A percentile compares a stretch with the other conserved stretches of the same genome.
Conservation (phyloP, 2,888 invertebrate genomes). For the Megaustenia siamemsis region DNA sequence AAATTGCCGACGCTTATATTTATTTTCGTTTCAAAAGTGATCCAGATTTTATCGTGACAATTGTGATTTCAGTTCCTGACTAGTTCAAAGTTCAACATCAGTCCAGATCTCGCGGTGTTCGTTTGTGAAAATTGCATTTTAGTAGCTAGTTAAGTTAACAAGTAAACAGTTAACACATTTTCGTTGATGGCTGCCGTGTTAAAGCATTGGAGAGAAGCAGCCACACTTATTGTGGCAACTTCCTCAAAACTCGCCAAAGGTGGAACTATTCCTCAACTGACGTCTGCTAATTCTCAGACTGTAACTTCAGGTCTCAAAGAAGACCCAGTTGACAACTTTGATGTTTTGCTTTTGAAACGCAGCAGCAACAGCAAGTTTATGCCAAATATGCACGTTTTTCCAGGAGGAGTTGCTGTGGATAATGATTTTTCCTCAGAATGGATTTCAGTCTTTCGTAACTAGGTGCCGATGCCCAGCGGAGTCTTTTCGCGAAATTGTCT, state of each 20-base stretch:
- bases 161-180: not conserved
- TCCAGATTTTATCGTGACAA: too few species aligned
- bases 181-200: conserved; percentile 67
- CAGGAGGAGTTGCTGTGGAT: conserved; percentile 89
- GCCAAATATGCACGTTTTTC: conserved; percentile 91
- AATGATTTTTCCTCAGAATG: conserved; percentile 87
- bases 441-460: conserved; percentile 84
- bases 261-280: not conserved
- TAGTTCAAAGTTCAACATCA: too few species aligned
- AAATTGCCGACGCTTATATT: too few species aligned
- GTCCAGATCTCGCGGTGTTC: too few species aligned
- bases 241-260: conserved; percentile 35
- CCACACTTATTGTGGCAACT: conserved; percentile 72
- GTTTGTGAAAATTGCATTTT: too few species aligned
- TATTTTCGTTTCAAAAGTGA: too few species aligned
- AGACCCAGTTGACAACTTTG: conserved; percentile 62
- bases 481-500: conserved; percentile 33
- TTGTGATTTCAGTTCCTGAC: too few species aligned
- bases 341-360: conserved; percentile 82
- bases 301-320: not conserved
- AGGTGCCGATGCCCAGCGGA: conserved; percentile 56
- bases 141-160: too few species aligned
- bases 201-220: conserved; percentile 77
- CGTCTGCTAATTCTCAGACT: not conserved
- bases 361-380: conserved; percentile 86